Base-by-base conservation (phyloP, 1,140 invertebrate species). In the Bursaphelenchus mucronatus region DNA sequence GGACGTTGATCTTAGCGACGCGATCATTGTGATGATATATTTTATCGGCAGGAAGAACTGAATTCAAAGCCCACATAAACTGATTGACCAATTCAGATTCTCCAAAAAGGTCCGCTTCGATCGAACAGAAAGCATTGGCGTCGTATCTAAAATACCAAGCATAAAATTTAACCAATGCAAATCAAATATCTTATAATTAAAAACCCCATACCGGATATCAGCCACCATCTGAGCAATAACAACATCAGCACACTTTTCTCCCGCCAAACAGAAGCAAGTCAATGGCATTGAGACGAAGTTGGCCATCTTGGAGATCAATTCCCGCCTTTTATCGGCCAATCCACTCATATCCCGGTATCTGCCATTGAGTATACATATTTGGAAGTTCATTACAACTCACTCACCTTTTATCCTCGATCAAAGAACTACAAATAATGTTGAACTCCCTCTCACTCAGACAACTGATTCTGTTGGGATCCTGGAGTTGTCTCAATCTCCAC, bases 21-120 rank as follows among this genome's bases (percentile, higher is more conserved):
- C 51, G 39, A 45, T 46, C 69, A 43, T 70, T 70, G 67, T 68
- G 55, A 47, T 69, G 17, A 46, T 53, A 68, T 45, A 68, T 11
- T 19, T 49, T 39, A 39, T 68, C 67, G 7, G 54, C 15, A 19
- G 67, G 11, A 21, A 62, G 30, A 19, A 52, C 11, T 17, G 30
- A 52, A 66, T 68, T 21, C 69, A 68, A 45, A 3, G 11, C 40
- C 19, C 10, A 43, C 45, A 68, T 59, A 45, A 68, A 68, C 41
- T 69, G 56, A 17, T 68, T 55, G 3, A 69, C 67, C 30, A 68
- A 39, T 10, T 69, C 40, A 43, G 21, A 40, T 17, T 52, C 50
- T 8, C 67, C 67, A 50, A 53, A 68, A 47, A 68, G 45, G 41
- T 30, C 67, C 11, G 51, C 45, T n/a, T 68, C 50, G 8, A 66